Evolutionary conservation across 1,140 invertebrate species (phyloP).

Genomic region (Nixonia krombeini): DNA sequence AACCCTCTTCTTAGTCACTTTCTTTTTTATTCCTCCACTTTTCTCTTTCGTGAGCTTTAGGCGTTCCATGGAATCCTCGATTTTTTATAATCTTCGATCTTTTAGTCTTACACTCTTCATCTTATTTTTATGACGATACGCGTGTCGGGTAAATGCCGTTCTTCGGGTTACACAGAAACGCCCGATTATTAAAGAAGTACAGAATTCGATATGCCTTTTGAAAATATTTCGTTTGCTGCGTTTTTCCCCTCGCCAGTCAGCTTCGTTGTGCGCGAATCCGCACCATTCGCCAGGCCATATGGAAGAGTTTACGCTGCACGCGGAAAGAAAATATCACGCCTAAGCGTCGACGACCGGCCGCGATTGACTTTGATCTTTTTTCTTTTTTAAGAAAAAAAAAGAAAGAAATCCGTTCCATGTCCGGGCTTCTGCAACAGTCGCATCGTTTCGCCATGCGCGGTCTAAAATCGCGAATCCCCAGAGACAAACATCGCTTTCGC

Average conservation of each 20-base stretch:
- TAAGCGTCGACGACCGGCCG: background rate
- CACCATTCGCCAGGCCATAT: slow-evolving; percentile 26
- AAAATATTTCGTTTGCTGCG: too few relatives aligned
- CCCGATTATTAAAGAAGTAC: too few relatives aligned
- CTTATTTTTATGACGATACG: too few relatives aligned
- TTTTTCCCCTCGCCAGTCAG: too few relatives aligned
- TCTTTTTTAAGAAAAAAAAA: too few relatives aligned
- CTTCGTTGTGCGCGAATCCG: background rate
- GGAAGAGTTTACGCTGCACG: slow-evolving; percentile 39
- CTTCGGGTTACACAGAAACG: too few relatives aligned
- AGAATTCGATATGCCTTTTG: too few relatives aligned
- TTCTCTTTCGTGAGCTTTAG: background rate
- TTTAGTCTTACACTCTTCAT: too few relatives aligned
- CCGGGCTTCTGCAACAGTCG: background rate
- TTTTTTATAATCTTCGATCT: too few relatives aligned
- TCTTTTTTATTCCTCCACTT: background rate
- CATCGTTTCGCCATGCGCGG: background rate
- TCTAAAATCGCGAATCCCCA: background rate
- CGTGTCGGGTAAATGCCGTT: too few relatives aligned
- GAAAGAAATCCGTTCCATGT: slow-evolving; percentile 18
- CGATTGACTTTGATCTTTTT: slow-evolving; percentile 52
- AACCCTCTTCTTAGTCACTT: too few relatives aligned
- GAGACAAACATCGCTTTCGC: background rate
- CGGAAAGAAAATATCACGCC: slow-evolving; percentile 44
- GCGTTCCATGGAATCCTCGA: background rate